Base-by-base conservation (phyloP, 1,140 invertebrate species). In the Cotesia chilonis region DNA sequence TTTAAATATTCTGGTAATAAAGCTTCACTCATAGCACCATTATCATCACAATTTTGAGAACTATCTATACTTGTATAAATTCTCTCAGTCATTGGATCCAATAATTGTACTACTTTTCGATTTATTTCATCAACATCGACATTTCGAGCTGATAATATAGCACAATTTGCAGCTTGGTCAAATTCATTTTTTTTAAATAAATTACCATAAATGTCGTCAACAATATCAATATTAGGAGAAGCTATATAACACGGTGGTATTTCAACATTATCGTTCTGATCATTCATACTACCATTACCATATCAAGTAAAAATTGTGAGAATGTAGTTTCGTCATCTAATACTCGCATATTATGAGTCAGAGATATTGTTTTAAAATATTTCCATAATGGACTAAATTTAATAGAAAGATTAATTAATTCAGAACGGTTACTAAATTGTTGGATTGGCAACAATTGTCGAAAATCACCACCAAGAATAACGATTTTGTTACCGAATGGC, bases 121-220 rank as follows among this genome's bases (percentile, higher is more conserved):
- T 80, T 79, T 4, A 77, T 74, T 68, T 74, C 47, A n/a, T 75
- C 57, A 35, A 75, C 76, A 65, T 71, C 52, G 5, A 66, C 60
- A 72, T 55, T 55, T 55, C 54, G 1, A 14, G 12, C 12, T 14
- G 54, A 55, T 55, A 55, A 55, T 55, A 55, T 55, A 14, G 10
- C 54, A 12, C 12, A 14, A 55, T 55, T 55, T 14, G 0, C 17
- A 14, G 17, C 12, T 55, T 55, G 54, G 4, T 55, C 10, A 17
- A 14, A 55, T 14, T 14, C 12, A 14, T 55, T 55, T 55, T 55
- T 17, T 55, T 55, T 7, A 55, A 55, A 14, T 55, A n/a, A 55
- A 55, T 55, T 55, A 14, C 4, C 54, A 55, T 55, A 7, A 14
- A 55, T 14, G 9, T 55, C 54, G 2, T 55, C n/a, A 55, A 55